phyloP scores from a whole-genome alignment of 2,113 vertebrate genomes.

The Illadopsis cleaveri region DNA sequence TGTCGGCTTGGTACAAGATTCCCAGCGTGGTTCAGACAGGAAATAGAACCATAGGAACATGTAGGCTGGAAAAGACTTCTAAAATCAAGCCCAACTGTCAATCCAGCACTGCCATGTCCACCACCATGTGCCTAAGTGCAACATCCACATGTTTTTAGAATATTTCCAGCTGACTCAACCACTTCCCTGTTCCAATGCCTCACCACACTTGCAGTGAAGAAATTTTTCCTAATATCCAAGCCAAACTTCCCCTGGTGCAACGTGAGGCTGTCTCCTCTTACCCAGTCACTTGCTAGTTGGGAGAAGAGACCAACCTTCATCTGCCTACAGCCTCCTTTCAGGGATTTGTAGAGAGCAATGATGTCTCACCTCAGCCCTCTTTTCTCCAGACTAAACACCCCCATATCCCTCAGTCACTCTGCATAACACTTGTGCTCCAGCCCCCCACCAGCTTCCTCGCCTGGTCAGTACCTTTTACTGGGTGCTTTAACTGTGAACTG shows the following conservation, averaged over 20 bases:
- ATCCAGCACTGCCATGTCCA: background rate
- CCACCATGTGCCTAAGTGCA: background rate
- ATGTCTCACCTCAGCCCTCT: background rate
- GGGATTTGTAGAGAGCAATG: accelerated
- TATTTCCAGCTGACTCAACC: background rate
- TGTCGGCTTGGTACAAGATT: background rate
- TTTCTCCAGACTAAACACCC: background rate
- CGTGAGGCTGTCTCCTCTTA: background rate
- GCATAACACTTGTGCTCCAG: too few relatives aligned
- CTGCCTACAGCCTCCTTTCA: too few relatives aligned
- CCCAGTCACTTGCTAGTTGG: accelerated
- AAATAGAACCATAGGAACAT: background rate
- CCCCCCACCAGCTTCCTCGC: too few relatives aligned
- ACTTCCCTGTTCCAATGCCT: background rate
- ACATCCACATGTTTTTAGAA: background rate
- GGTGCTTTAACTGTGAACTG: background rate
- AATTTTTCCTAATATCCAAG: background rate
- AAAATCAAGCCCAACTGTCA: background rate
- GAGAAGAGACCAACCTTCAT: background rate
- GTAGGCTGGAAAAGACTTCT: background rate
- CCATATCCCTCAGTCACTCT: background rate
- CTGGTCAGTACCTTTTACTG: background rate
- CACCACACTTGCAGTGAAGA: background rate
- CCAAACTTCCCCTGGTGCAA: background rate
- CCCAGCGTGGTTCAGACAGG: accelerated